A percentile compares a stretch with the other conserved stretches of the same genome.
Conservation (phyloP, 2,113 vertebrate genomes). For the Semnornis frantzii region DNA sequence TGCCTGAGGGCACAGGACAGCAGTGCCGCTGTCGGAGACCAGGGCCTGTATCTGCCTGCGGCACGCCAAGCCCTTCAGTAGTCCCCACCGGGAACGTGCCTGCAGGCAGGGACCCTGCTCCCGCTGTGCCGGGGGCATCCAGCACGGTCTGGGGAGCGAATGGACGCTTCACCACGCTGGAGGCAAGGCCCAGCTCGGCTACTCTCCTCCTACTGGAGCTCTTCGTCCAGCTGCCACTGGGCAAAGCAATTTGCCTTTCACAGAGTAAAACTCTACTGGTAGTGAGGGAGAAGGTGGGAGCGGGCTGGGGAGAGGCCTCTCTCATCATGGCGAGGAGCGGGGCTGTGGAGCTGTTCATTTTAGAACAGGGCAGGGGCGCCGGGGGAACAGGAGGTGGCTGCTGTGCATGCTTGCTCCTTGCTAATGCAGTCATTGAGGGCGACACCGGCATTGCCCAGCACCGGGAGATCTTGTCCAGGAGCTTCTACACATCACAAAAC, state of each 20-base stretch:
- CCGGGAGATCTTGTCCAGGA: rapidly evolving
- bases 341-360: constrained; percentile 13
- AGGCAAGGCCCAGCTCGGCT: not conserved
- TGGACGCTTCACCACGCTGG: not conserved
- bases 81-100: not conserved
- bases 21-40: not conserved
- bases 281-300: not conserved
- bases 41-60: not conserved
- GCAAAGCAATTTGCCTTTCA: not conserved
- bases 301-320: not conserved
- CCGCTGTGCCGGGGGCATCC: rapidly evolving
- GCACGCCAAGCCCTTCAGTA: not conserved
- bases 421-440: not conserved
- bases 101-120: not conserved
- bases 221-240: not conserved
- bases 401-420: constrained; percentile 50
- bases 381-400: not conserved
- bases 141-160: not conserved
- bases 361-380: not conserved
- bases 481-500: rapidly evolving
- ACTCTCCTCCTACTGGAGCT: not conserved
- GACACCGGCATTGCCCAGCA: rapidly evolving
- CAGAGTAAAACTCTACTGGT: not conserved
- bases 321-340: not conserved
- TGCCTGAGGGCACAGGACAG: not conserved